Evolutionary conservation across 37 sponge, comb jelly and placozoan species (phyloP), one percentile per base, ranked within the genome.

Genomic region (Halichondria panicea): DNA sequence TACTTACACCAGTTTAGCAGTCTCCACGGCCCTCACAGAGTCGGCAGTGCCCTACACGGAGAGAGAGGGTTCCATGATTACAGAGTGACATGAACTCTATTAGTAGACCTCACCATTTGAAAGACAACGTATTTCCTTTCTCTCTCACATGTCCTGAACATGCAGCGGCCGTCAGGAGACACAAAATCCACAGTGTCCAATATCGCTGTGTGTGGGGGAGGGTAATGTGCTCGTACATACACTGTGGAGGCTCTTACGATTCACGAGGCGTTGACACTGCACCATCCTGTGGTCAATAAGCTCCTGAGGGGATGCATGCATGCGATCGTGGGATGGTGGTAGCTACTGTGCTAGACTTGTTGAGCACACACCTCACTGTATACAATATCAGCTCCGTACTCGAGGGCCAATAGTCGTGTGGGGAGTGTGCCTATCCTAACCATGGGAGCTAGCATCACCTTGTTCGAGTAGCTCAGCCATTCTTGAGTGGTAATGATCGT

Each of bases 361-460:
- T 71, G 33, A 30, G 15, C 4, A 44, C 84, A 31, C 72, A 91
- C 97, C 85, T 98, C 99, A 19, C 90, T 41, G 70, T 93, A 98
- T 32, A 98, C 99, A 25, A 98, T 30, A 52, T 98, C 99, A 27
- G 99, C 95, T 0, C 99, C 99, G 55, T 95, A 95, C 28, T 63
- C 43, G 6, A 95, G 88, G 0, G 94, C 89, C 36, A 95, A 66
- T 41, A 95, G 79, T n/a, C 99, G 66, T 44, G 78, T 74, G 12
- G 99, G 99, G 3, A 98, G 85, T 0, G 89, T 90, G 3, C 99
- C 99, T 28, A 95, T 88, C 36, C 99, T 70, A 31, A 98, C 99
- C 99, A 98, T 98, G 38, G 99, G 99, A 13, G 99, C 95, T 27
- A 98, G 68, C 19, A 98, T 90, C 21, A 82, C 60, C 76, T 92